A percentile compares a stretch with the other conserved stretches of the same genome.
Evolutionary conservation across 2,113 vertebrate genomes (phyloP).

Genomic region (Oreocharis arfaki): DNA sequence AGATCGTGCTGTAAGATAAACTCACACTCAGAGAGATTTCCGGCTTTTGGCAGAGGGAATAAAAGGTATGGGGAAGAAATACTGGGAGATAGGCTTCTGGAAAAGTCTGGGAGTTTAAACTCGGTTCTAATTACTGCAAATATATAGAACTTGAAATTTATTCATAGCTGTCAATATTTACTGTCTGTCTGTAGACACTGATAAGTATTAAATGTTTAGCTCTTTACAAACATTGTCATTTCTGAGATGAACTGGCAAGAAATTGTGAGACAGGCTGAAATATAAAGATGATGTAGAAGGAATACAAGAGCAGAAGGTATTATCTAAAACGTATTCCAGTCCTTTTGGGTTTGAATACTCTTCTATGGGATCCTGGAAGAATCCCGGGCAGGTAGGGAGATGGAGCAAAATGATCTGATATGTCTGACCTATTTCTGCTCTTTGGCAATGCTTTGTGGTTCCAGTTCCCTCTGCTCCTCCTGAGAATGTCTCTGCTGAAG

Average conservation of each 20-base stretch:
- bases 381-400: not conserved
- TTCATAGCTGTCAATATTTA: not conserved
- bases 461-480: slow-evolving; percentile 90
- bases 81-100: not conserved
- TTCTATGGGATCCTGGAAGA: not conserved
- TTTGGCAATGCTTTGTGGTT: not conserved
- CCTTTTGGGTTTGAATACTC: not conserved
- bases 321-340: not conserved
- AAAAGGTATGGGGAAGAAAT: not conserved
- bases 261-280: not conserved
- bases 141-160: not conserved
- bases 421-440: not conserved
- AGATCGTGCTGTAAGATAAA: not conserved
- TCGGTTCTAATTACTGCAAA: slow-evolving; percentile 12
- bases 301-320: not conserved
- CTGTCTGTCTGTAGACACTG: not conserved
- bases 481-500: slow-evolving; percentile 85
- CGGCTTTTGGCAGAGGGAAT: not conserved
- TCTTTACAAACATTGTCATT: not conserved
- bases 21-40: slow-evolving; percentile 24
- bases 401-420: not conserved
- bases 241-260: not conserved
- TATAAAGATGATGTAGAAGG: not conserved
- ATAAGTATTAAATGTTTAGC: not conserved
- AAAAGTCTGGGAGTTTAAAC: not conserved